Conservation (phyloP, 2,113 vertebrate genomes). For the Petaurus breviceps region DNA sequence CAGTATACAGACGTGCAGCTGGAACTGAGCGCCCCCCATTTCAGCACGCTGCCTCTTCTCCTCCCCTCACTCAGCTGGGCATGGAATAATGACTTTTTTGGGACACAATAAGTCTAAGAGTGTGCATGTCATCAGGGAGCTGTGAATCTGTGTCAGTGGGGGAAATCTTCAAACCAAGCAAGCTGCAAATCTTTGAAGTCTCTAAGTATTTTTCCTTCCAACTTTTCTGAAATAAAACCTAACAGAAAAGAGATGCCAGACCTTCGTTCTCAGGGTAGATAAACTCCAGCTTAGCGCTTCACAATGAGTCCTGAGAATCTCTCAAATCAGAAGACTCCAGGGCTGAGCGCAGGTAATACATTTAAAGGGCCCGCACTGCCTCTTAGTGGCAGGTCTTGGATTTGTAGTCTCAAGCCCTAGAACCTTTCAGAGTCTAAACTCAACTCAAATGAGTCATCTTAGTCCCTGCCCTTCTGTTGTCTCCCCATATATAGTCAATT, state of each 20-base stretch:
- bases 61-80: not conserved
- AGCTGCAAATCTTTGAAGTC: not conserved
- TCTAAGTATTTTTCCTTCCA: not conserved
- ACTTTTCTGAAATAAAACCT: not conserved
- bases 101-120: not conserved
- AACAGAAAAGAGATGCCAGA: not conserved
- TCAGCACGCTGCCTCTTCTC: not conserved
- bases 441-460: not conserved
- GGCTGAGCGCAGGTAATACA: not conserved
- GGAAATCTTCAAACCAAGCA: not conserved
- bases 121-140: not conserved
- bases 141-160: not conserved
- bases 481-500: not conserved
- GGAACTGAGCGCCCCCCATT: not conserved
- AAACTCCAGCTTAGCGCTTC: slow-evolving; percentile 18
- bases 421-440: not conserved
- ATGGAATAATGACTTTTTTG: not conserved
- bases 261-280: slow-evolving; percentile 9
- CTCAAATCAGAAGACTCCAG: not conserved
- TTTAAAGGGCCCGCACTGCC: not conserved
- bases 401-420: slow-evolving; percentile 11
- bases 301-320: slow-evolving; percentile 9
- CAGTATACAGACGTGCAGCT: not conserved
- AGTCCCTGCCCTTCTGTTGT: not conserved
- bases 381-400: slow-evolving; percentile 45